Percentiles rank a stretch among this genome's conserved stretches.
Conservation (phyloP, 2,797 vertebrate species). For the Tapirus indicus region DNA sequence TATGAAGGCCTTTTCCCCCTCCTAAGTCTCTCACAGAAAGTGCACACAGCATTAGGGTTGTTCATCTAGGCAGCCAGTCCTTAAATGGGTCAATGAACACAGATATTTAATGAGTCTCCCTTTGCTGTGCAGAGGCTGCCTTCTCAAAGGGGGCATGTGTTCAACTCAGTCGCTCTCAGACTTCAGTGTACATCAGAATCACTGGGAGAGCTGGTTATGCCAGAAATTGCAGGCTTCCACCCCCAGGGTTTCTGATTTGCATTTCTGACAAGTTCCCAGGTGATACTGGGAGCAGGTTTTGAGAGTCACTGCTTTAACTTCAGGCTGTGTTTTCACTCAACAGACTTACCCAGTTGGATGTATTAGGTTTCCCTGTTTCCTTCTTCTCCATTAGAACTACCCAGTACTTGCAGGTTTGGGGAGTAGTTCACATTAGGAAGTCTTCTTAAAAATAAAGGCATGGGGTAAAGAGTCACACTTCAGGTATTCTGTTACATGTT, state of each 20-base stretch:
- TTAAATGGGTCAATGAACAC: neutral
- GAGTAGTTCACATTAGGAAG: neutral
- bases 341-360: neutral
- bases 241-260: neutral
- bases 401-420: neutral
- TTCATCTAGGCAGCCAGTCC: neutral
- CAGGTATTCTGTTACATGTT: neutral
- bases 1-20: neutral
- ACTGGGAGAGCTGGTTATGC: neutral
- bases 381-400: neutral
- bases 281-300: neutral
- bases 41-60: neutral
- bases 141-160: neutral
- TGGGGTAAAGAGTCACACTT: neutral
- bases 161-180: neutral
- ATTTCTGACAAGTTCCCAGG: neutral
- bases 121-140: neutral
- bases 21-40: neutral
- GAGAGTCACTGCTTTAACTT: neutral
- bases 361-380: neutral
- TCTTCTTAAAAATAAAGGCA: neutral
- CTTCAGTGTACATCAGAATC: neutral
- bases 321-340: conserved; percentile 2
- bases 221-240: neutral
- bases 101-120: neutral